Evolutionary conservation across 2,113 vertebrate genomes (phyloP).

Genomic region (Misgurnus mizolepis): DNA sequence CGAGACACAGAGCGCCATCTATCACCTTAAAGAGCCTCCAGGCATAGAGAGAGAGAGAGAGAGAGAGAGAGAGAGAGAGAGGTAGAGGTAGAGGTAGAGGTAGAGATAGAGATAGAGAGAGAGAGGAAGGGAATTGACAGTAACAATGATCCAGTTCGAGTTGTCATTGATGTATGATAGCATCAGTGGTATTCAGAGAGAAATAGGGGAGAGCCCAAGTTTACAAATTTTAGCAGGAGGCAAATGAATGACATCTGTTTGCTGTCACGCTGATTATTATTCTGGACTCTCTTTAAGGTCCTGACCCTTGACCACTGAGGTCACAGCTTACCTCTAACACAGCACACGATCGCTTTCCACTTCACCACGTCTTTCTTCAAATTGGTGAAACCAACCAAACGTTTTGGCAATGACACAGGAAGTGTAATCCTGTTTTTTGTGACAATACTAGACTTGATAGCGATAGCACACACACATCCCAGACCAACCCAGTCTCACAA

Average conservation of each 20-base stretch:
- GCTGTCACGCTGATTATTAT: constrained; percentile 41
- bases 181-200: background rate
- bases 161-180: constrained; percentile 1
- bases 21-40: constrained; percentile 46
- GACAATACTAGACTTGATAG: too few species aligned
- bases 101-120: constrained; percentile 16
- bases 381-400: background rate
- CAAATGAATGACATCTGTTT: constrained; percentile 50
- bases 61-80: background rate
- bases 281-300: constrained; percentile 22
- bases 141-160: constrained; percentile 11
- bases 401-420: background rate
- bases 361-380: background rate
- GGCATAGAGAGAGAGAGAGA: constrained; percentile 20
- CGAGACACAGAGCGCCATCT: constrained; percentile 46
- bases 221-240: constrained; percentile 6
- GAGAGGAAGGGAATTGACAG: background rate
- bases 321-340: constrained; percentile 21
- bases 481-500: too few species aligned
- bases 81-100: background rate
- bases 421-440: background rate
- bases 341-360: background rate
- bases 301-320: constrained; percentile 41
- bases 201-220: background rate
- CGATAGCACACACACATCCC: too few species aligned